Percentiles rank a stretch among this genome's conserved stretches.
Conservation (phyloP, 2,113 vertebrate species). For the Eptesicus fuscus region DNA sequence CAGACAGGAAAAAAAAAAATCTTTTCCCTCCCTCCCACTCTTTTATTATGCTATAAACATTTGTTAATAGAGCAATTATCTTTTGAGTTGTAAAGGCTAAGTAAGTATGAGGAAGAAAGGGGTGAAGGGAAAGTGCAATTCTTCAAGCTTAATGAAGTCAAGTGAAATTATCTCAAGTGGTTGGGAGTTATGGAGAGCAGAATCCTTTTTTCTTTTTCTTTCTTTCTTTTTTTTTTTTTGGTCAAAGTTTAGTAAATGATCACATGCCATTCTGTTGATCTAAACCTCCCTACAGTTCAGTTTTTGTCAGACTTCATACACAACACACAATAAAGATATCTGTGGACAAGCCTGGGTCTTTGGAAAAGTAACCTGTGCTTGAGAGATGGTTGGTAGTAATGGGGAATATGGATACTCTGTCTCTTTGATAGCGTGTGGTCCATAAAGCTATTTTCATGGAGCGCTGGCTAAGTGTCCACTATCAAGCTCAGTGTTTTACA, state of each 20-base stretch:
- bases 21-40: background rate
- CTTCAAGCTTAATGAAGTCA: conserved; percentile 68
- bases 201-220: background rate
- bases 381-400: background rate
- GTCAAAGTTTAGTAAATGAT: conserved; percentile 26
- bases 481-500: background rate
- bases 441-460: background rate
- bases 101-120: conserved; percentile 54
- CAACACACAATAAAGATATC: background rate
- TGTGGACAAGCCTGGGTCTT: background rate
- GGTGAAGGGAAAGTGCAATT: conserved; percentile 64
- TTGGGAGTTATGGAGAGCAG: conserved; percentile 22
- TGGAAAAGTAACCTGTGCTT: background rate
- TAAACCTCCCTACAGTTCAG: background rate
- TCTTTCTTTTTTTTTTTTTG: background rate
- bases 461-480: background rate
- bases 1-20: background rate
- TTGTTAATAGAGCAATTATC: conserved; percentile 73
- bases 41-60: conserved; percentile 68
- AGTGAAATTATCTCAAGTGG: conserved; percentile 55
- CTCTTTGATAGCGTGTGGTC: background rate
- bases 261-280: background rate
- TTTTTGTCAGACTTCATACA: background rate
- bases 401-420: background rate
- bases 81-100: conserved; percentile 65